phyloP scores from a whole-genome alignment of 1,140 invertebrate species.

The Drosophila littoralis region DNA sequence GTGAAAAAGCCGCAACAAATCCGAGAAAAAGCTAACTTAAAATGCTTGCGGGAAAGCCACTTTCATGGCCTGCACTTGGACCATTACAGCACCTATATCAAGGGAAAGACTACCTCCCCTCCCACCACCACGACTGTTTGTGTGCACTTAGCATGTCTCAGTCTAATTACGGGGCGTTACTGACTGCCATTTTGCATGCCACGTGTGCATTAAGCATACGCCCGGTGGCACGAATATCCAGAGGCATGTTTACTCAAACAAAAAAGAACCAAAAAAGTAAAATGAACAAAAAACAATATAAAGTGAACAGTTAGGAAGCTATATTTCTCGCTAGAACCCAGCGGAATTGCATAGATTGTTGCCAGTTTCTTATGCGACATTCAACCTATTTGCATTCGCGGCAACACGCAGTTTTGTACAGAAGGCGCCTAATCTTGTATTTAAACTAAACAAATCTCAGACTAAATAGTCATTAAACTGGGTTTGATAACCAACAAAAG shows the following conservation, averaged over 20 bases:
- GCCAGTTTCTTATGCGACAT: slow-evolving; percentile 24
- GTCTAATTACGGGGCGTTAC: slow-evolving; percentile 77
- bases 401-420: slow-evolving; percentile 27
- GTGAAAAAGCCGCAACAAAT: slow-evolving; percentile 49
- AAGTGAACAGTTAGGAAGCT: slow-evolving; percentile 51
- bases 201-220: slow-evolving; percentile 66
- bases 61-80: slow-evolving; percentile 58
- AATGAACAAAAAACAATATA: slow-evolving; percentile 7
- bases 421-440: slow-evolving; percentile 18
- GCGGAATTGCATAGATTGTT: slow-evolving; percentile 36
- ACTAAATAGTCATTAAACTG: background rate
- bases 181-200: slow-evolving; percentile 76
- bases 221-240: slow-evolving; percentile 56
- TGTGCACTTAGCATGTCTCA: slow-evolving; percentile 70
- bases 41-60: slow-evolving; percentile 32
- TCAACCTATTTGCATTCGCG: slow-evolving; percentile 11
- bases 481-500: background rate
- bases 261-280: slow-evolving; percentile 12
- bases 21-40: slow-evolving; percentile 26
- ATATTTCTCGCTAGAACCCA: slow-evolving; percentile 18
- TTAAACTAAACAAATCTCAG: slow-evolving; percentile 16
- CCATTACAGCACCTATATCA: slow-evolving; percentile 38
- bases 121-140: too few species aligned
- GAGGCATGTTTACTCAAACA: slow-evolving; percentile 56
- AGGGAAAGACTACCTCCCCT: too few species aligned